These are phyloP conservation scores for Astyanax mexicanus DNA, from an alignment of 2,797 vertebrate species.

Conservation along the genomic window DNA sequence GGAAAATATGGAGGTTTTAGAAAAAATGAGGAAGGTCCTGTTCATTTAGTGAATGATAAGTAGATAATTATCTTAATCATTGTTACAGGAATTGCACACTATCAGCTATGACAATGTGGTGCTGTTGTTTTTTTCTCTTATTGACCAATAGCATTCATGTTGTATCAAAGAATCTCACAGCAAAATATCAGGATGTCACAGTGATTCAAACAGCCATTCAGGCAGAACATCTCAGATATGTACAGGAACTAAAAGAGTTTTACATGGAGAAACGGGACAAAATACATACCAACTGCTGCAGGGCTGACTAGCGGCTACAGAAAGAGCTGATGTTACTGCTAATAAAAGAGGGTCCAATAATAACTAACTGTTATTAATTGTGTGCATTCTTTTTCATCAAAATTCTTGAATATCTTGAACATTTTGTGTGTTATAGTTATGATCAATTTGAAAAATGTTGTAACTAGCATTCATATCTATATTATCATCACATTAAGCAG, in stretches of 20 bases:
- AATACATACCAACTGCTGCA: neutral
- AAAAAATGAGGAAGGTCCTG: no score
- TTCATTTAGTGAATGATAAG: no score
- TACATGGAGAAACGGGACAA: neutral
- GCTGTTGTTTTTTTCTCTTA: neutral
- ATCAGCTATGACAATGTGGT: neutral
- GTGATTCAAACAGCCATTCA: neutral
- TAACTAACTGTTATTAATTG: neutral
- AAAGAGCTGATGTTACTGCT: neutral
- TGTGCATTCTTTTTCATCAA: no score
- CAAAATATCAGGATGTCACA: neutral
- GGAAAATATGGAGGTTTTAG: no score
- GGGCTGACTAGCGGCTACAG: neutral
- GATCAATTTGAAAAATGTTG: no score
- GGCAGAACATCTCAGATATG: neutral
- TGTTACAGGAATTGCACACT: no score
- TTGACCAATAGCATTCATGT: neutral
- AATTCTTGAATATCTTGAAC: no score
- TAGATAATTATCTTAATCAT: no score
- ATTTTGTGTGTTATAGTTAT: no score
- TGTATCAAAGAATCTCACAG: neutral
- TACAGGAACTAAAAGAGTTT: neutral
- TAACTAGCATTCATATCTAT: no score
- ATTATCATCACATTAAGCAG: no score
- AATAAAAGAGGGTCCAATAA: neutral